Percentiles rank a stretch among this genome's conserved stretches.
phyloP scores from a whole-genome alignment of 2,113 vertebrate species.

The Oenanthe melanoleuca region DNA sequence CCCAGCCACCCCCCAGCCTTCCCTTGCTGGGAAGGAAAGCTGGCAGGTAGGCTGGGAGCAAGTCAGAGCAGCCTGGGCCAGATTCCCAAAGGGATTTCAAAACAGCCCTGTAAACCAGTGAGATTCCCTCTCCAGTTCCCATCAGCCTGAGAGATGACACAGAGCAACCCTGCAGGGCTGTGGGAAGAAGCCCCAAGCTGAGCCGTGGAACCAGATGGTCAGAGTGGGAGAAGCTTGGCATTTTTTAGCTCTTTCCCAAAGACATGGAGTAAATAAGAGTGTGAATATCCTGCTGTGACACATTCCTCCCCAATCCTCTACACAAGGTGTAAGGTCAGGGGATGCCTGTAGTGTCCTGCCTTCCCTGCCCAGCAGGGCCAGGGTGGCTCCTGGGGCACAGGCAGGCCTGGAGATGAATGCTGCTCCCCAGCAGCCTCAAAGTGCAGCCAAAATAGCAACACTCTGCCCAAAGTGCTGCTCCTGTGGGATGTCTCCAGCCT shows the following conservation, averaged over 20 bases:
- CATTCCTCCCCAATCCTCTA: background rate
- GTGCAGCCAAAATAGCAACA: background rate
- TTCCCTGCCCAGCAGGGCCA: background rate
- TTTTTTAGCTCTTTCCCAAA: background rate
- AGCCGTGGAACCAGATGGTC: background rate
- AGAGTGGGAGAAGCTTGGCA: background rate
- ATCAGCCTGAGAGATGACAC: background rate
- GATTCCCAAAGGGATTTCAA: background rate
- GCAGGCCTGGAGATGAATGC: background rate
- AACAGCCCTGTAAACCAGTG: background rate
- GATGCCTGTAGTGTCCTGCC: background rate
- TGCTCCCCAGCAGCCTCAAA: background rate
- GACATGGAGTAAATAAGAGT: background rate
- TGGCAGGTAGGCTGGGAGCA: background rate
- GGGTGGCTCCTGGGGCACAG: background rate
- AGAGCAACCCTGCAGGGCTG: background rate
- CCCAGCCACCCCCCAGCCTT: background rate
- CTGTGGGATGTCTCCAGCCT: background rate
- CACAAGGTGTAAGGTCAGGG: background rate
- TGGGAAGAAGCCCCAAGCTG: background rate
- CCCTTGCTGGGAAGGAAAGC: background rate
- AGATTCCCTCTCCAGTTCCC: slow-evolving; percentile 4
- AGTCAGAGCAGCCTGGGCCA: background rate
- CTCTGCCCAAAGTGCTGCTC: background rate
- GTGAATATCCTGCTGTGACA: background rate